Base-by-base conservation (phyloP, 2,888 invertebrate genomes). In the Himalopsyche kuldschensis region DNA sequence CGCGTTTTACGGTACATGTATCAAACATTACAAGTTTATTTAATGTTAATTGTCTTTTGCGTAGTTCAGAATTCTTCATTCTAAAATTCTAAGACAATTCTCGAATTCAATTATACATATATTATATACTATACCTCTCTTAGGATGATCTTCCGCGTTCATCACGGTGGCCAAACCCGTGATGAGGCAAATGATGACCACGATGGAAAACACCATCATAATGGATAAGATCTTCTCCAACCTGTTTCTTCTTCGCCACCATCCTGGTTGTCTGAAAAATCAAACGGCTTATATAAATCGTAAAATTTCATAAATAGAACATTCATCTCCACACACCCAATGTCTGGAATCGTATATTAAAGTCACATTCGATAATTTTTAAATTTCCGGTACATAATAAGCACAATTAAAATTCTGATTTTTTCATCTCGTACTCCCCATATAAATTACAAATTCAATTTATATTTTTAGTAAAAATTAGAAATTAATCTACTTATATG, bases 211-310 rank as follows among this genome's bases (percentile, higher is more conserved):
- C 77, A 90, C 89, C 83, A 93, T 92, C n/a, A 93, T 89, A 81
- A 94, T 88, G 84, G 94, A 94, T 87, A 96, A 90, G 78, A 94
- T 92, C 87, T 95, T 91, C 90, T 96, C 96, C 91, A 96, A 90
- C 86, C 94, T 93, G 55, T 95, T 95, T 87, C 96, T 92, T 85
- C 95, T 92, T 87, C 94, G 94, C 96, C 96, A 96, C 96, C 96
- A 96, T 90, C 95, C 94, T 87, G 95, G 95, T 90, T 95, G 95
- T 91, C 95, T 95, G 90, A 69, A 92, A 92, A 83, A 85, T 87
- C 85, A 86, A 81, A 20, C 1, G 5, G 24, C n/a, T 17, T 69
- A 20, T 63, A n/a, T 11, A 10, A 32, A 30, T 11, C 1, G 31
- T 77, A 4, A 31, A 5, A 15, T 63, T 27, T 41, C n/a, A 10